Conservation (phyloP, 2,797 vertebrate genomes). For the Odontamblyopus lacepedii region DNA sequence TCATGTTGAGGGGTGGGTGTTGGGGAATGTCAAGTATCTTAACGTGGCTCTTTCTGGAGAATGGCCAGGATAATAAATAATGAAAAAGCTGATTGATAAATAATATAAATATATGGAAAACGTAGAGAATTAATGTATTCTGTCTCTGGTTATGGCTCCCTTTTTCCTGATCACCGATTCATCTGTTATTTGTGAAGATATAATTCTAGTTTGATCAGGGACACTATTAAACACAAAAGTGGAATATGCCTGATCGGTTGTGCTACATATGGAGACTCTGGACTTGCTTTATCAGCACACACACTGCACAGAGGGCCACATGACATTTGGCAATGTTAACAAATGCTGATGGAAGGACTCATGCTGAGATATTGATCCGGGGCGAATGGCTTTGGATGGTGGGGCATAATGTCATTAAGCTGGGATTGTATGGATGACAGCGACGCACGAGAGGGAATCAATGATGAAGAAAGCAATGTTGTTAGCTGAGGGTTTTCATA, state of each 20-base stretch:
- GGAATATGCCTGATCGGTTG: conserved; percentile 25
- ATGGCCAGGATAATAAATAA: not conserved
- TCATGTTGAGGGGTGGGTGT: too few species aligned
- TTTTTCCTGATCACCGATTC: conserved; percentile 17
- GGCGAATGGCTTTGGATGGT: conserved; percentile 67
- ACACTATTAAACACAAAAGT: conserved; percentile 3
- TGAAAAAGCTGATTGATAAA: not conserved
- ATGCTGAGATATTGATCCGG: conserved; percentile 67
- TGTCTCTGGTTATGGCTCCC: not conserved
- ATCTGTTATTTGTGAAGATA: conserved; percentile 20
- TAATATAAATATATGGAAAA: not conserved
- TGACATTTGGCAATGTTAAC: conserved; percentile 63
- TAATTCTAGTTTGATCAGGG: not conserved
- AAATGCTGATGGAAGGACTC: conserved; percentile 63
- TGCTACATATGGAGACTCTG: conserved; percentile 31
- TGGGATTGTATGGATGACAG: conserved; percentile 64
- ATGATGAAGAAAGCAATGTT: conserved; percentile 54
- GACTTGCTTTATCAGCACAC: conserved; percentile 17
- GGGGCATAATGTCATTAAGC: conserved; percentile 67
- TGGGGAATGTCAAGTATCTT: too few species aligned
- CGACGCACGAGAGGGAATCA: conserved; percentile 53
- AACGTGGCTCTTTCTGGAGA: not conserved
- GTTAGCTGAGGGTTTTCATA: conserved; percentile 56
- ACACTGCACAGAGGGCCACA: conserved; percentile 16
- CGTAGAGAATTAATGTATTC: not conserved